Base-by-base conservation (phyloP, 2,113 vertebrate species). In the Fukomys damarensis region DNA sequence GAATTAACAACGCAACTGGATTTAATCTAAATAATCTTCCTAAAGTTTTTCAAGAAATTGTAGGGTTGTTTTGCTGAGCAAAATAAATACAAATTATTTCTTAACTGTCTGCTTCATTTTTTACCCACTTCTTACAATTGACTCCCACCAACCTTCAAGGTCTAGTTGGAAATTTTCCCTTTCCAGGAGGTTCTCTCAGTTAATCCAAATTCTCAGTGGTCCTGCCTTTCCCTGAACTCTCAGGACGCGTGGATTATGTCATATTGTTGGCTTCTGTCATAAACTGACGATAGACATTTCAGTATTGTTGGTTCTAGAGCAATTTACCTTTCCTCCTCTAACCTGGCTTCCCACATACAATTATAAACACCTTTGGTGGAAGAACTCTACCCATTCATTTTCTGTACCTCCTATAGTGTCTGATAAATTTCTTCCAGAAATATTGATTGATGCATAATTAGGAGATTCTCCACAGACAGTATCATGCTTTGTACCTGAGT, bases 401-500 rank as follows among this genome's bases (percentile, higher is more conserved):
- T 76, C 92, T 83, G 26, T 72, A 70, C 86, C 63, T 81, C 24
- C 93, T 92, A 43, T 41, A 88, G 86, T 85, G 12, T 88, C 70
- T 96, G 68, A 93, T 85, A 81, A 46, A 61, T 17, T 96, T 92
- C 88, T 88, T 79, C 24, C 52, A 93, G 89, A 96, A 95, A 97
- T 88, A 89, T 77, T 98, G 97, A 97, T 96, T 97, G 95, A 90
- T 94, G 77, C 88, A 85, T 95, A 91, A 97, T 97, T 97, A 96
- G 87, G 91, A 94, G 82, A 28, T 65, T 46, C 96, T 96, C 82
- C 88, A 82, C 46, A 96, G 81, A 95, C 91, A 92, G 46, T 86
- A 66, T 91, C 86, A 93, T 35, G 86, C 61, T 86, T 97, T 96
- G 94, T 94, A 86, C 94, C 90, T 86, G 72, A 86, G 83, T 82